Base-by-base conservation (phyloP, 2,113 vertebrate species). In the Gallinago undulata region DNA sequence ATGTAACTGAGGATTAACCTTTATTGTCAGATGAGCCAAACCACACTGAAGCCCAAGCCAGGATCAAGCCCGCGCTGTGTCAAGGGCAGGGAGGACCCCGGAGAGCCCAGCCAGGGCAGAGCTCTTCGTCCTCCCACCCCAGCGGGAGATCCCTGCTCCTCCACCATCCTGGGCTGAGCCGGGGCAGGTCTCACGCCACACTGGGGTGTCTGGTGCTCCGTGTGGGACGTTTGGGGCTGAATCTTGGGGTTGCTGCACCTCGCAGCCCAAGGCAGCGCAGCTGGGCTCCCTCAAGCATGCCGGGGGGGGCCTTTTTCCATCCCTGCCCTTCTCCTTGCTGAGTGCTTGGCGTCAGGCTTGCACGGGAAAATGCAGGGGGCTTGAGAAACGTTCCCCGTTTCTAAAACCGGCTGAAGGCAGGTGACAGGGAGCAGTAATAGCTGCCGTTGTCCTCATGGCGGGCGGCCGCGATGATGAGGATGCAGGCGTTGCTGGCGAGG, bases 161-260 rank as follows among this genome's bases (percentile, higher is more conserved):
- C 7, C 6, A 22, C 3, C 8, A 4, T 24, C 62, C 76, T 8
- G 25, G 60, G 37, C 69, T 5, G 7, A 43, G 68, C 57, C 59
- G 21, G 10, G 47, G 23, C 51, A 15, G 35, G 28, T 21, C 48
- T 69, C 10, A 0, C n/a, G 5, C 43, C 2, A 0, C 1, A 21
- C 4, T 7, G 2, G 64, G 39, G 33, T 41, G 28, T 1, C 35
- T 9, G 0, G 2, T 3, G 47, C 17, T 72, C 57, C 21, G 0
- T 0, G 8, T 8, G 24, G 74, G 19, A 66, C 0, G 0, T 10
- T 0, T 9, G n/a, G 24, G 23, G 19, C 51, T 1, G 2, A 6
- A 28, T 19, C 60, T 24, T 24, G 68, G 83, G 55, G 11, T 22
- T 18, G 48, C 67, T 39, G 74, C 67, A 3, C 9, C 7, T 24